phyloP scores from a whole-genome alignment of 2,888 invertebrate species.

The Hybos culiciformis region DNA sequence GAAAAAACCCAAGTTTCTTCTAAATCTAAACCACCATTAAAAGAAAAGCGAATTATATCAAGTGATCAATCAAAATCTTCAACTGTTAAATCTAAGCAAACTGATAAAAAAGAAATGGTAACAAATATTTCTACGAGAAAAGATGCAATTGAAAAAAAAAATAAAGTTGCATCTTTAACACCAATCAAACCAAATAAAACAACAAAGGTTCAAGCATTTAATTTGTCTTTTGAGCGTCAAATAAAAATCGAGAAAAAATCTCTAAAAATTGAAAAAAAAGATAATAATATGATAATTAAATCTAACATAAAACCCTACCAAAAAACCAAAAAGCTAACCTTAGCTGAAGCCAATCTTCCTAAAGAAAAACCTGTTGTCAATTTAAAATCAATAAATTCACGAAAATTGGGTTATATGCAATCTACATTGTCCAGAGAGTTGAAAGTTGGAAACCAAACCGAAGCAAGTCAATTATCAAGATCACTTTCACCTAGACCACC shows the following conservation, averaged over 20 bases:
- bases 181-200: conserved; percentile 4
- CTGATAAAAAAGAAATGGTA: background rate
- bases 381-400: conserved; percentile 3
- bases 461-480: conserved; percentile 10
- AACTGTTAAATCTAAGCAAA: background rate
- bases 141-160: background rate
- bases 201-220: conserved; percentile 9
- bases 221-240: conserved; percentile 9
- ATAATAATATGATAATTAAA: background rate
- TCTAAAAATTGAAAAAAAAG: background rate
- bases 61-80: background rate
- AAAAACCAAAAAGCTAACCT: conserved; percentile 7
- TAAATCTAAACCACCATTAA: conserved; percentile 3
- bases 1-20: conserved; percentile 19
- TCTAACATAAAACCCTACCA: background rate
- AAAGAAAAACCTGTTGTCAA: conserved; percentile 4
- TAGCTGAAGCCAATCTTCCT: conserved; percentile 2
- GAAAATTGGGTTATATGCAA: conserved; percentile 43
- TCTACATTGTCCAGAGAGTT: conserved; percentile 44
- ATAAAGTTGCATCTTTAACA: background rate
- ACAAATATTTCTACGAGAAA: background rate
- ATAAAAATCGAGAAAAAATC: conserved; percentile 3
- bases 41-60: too few relatives aligned
- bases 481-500: conserved; percentile 18
- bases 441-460: conserved; percentile 34